Conservation (phyloP, 1,140 invertebrate genomes). For the Caenorhabditis latens region DNA sequence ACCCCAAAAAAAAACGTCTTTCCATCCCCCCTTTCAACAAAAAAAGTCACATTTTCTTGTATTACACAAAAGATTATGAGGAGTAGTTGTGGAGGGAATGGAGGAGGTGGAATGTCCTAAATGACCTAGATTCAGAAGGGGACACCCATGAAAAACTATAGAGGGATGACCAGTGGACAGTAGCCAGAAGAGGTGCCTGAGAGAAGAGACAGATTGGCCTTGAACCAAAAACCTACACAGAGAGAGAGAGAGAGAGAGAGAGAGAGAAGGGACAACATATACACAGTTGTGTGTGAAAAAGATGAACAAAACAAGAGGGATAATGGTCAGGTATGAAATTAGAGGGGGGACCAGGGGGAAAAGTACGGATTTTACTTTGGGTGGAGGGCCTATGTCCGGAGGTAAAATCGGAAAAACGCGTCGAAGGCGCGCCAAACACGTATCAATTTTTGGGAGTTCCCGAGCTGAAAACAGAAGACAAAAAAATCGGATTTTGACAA, state of each 20-base stretch:
- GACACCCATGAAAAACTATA: conserved; percentile 12
- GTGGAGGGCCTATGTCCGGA: no score
- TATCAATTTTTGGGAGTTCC: no score
- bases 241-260: neutral
- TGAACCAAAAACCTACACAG: conserved; percentile 50
- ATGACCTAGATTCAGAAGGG: conserved; percentile 49
- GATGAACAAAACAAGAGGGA: no score
- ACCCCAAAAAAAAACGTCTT: neutral
- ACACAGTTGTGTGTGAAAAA: neutral
- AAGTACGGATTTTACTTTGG: no score
- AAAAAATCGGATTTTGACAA: no score
- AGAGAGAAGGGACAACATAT: neutral
- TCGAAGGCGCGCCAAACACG: no score
- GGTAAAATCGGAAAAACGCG: no score
- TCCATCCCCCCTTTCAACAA: neutral
- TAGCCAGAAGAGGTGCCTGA: neutral
- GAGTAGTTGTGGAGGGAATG: neutral
- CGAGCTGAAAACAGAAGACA: no score
- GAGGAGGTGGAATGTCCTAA: conserved; percentile 35
- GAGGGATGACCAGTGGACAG: neutral
- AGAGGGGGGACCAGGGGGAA: no score
- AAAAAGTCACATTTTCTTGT: conserved; percentile 53
- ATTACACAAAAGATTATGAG: conserved; percentile 49
- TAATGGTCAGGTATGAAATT: no score
- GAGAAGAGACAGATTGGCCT: neutral